phyloP scores from a whole-genome alignment of 2,888 invertebrate genomes.

The Netelia melanura region DNA sequence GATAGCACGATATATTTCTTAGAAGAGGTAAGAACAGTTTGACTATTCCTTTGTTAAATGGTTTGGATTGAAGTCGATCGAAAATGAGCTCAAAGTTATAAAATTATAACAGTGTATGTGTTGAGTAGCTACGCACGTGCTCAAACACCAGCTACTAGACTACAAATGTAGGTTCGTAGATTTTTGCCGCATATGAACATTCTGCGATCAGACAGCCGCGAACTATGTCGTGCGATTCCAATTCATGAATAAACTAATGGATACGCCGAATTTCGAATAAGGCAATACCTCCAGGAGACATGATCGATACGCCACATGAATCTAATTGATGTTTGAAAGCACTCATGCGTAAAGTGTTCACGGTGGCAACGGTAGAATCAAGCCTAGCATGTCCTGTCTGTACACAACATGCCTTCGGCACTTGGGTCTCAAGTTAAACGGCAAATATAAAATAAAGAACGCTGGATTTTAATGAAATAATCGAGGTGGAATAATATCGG shows the following conservation, averaged over 20 bases:
- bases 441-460: conserved; percentile 3
- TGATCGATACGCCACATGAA: conserved; percentile 67
- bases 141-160: too few relatives aligned
- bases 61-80: not conserved
- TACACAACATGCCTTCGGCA: not conserved
- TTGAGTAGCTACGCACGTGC: not conserved
- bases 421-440: not conserved
- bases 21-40: too few relatives aligned
- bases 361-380: conserved; percentile 19
- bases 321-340: conserved; percentile 66
- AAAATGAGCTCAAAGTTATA: not conserved
- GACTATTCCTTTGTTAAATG: too few relatives aligned
- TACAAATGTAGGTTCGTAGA: not conserved
- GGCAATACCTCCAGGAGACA: conserved; percentile 61
- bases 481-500: too few relatives aligned
- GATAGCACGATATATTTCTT: too few relatives aligned
- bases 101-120: too few relatives aligned
- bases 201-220: conserved; percentile 60
- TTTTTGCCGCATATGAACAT: conserved; percentile 42
- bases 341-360: conserved; percentile 59
- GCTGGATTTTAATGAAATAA: too few relatives aligned
- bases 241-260: conserved; percentile 76
- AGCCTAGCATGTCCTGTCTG: not conserved
- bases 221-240: conserved; percentile 70
- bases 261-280: conserved; percentile 68